Evolutionary conservation across 2,797 vertebrate genomes (phyloP).

Genomic region (Simalia tracyae): DNA sequence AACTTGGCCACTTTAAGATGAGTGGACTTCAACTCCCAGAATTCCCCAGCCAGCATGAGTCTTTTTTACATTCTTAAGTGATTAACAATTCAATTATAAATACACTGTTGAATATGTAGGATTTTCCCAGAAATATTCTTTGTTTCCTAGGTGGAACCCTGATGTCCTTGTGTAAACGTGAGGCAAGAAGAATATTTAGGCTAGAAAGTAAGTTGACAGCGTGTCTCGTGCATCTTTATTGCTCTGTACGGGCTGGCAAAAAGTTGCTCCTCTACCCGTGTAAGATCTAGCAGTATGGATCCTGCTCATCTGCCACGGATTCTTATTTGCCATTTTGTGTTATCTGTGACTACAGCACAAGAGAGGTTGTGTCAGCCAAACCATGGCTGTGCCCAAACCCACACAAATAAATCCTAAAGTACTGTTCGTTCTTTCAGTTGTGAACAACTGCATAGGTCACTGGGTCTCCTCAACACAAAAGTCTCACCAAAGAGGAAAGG

Average conservation of each 20-base stretch:
- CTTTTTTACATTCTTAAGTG: slow-evolving; percentile 6
- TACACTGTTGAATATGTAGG: not conserved
- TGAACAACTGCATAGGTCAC: not conserved
- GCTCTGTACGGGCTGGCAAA: not conserved
- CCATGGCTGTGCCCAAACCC: not conserved
- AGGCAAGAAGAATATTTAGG: not conserved
- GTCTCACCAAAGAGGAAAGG: not conserved
- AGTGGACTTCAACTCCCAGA: no score
- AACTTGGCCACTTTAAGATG: no score
- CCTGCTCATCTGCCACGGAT: not conserved
- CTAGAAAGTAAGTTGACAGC: not conserved
- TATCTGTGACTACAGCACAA: not conserved
- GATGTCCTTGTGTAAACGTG: not conserved
- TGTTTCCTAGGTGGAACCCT: not conserved
- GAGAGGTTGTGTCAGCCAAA: not conserved
- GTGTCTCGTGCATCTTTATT: not conserved
- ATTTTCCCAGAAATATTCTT: not conserved
- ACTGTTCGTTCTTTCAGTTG: not conserved
- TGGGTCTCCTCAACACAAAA: not conserved
- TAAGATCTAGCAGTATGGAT: no score
- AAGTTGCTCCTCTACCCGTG: not conserved
- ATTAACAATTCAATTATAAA: not conserved
- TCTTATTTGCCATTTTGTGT: not conserved
- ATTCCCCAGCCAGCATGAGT: not conserved
- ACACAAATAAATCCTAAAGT: not conserved